Conservation (phyloP, 2,888 invertebrate species). For the Psylliodes chrysocephalus region DNA sequence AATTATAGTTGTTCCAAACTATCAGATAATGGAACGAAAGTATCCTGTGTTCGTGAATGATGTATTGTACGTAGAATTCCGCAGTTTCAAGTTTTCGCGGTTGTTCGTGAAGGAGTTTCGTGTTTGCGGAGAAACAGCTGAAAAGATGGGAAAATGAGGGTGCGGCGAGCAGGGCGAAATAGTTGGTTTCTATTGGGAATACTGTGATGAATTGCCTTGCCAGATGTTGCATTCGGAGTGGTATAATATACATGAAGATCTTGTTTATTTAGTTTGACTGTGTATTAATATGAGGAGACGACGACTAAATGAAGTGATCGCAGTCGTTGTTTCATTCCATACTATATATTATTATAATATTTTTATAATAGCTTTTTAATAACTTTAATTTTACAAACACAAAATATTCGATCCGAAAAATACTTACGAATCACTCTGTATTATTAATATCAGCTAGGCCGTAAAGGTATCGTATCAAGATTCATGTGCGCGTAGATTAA, state of each 20-base stretch:
- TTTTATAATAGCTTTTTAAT: too few relatives aligned
- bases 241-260: background rate
- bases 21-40: too few relatives aligned
- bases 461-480: too few relatives aligned
- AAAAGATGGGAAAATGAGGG: background rate
- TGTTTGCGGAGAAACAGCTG: background rate
- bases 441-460: too few relatives aligned
- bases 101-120: conserved; percentile 4
- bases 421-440: too few relatives aligned
- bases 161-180: background rate
- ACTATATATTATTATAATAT: too few relatives aligned
- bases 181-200: conserved; percentile 6
- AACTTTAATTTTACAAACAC: too few relatives aligned
- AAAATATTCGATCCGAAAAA: too few relatives aligned
- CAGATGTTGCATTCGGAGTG: conserved; percentile 1
- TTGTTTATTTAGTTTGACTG: background rate
- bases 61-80: background rate
- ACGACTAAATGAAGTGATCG: too few relatives aligned
- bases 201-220: conserved; percentile 1
- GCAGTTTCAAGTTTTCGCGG: background rate
- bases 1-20: too few relatives aligned
- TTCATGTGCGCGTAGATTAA: too few relatives aligned
- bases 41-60: background rate
- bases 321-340: too few relatives aligned
- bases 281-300: background rate